phyloP scores from a whole-genome alignment of 2,113 vertebrate species.

The Takifugu bimaculatus region DNA sequence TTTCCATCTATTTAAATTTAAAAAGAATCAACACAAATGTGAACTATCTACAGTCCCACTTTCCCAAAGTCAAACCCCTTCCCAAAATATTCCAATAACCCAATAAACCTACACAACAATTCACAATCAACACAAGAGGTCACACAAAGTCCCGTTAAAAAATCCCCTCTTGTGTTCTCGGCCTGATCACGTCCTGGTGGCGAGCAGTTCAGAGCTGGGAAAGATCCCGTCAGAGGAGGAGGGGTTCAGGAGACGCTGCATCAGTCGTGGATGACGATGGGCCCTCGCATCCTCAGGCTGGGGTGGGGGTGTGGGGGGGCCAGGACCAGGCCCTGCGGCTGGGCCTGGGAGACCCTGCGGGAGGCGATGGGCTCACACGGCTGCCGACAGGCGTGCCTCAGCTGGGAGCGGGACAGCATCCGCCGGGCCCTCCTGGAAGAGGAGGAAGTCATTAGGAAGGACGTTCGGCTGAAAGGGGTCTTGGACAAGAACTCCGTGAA shows the following conservation, averaged over 20 bases:
- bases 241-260: neutral
- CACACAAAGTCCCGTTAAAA: conserved; percentile 20
- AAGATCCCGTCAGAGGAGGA: neutral
- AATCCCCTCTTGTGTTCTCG: no score
- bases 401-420: conserved; percentile 77
- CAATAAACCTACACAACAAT: conserved; percentile 54
- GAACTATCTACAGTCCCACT: neutral
- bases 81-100: conserved; percentile 47
- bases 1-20: neutral
- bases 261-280: conserved; percentile 82
- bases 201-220: no score
- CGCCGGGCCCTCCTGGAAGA: conserved; percentile 73
- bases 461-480: neutral
- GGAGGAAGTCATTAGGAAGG: conserved; percentile 8
- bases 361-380: conserved; percentile 79
- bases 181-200: no score
- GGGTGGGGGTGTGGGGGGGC: conserved; percentile 76
- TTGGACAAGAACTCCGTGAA: neutral
- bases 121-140: conserved; percentile 59
- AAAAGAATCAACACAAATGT: conserved; percentile 1
- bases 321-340: conserved; percentile 68
- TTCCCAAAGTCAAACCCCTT: neutral
- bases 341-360: conserved; percentile 69
- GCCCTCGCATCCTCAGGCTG: conserved; percentile 79
- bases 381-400: conserved; percentile 78